Evolutionary conservation across 1,140 invertebrate genomes (phyloP).

Genomic region (Mya arenaria): DNA sequence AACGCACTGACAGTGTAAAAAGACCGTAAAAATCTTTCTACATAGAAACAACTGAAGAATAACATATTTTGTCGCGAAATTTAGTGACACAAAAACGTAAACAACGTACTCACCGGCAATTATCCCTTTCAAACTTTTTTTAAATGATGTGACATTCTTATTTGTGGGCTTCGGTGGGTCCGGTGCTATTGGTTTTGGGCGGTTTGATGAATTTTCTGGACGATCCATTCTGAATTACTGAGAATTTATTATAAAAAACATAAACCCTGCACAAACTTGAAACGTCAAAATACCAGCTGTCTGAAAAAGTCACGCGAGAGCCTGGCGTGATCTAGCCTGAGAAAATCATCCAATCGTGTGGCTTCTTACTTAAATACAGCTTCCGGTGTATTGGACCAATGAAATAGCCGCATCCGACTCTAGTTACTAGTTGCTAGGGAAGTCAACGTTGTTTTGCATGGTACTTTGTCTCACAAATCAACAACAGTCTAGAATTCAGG

Average conservation of each 20-base stretch:
- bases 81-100: not conserved
- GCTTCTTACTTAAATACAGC: not conserved
- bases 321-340: constrained; percentile 36
- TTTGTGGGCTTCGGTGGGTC: constrained; percentile 45
- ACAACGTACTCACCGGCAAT: constrained; percentile 64
- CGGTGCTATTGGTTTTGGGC: not conserved
- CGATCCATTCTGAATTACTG: constrained; percentile 29
- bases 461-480: too few relatives aligned
- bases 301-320: constrained; percentile 4
- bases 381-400: constrained; percentile 26
- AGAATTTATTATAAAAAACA: constrained; percentile 34
- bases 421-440: constrained; percentile 51
- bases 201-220: not conserved
- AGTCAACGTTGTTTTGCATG: constrained; percentile 53
- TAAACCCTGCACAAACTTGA: constrained; percentile 23
- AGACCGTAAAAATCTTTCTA: too few relatives aligned
- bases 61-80: constrained; percentile 29
- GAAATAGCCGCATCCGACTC: not conserved
- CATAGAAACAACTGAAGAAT: too few relatives aligned
- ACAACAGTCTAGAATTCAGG: not conserved
- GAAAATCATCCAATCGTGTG: constrained; percentile 17
- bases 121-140: constrained; percentile 73
- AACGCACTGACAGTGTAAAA: too few relatives aligned
- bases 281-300: constrained; percentile 50
- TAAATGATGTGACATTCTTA: constrained; percentile 24